Evolutionary conservation across 2,888 invertebrate genomes (phyloP).

Genomic region (Antheraea yamamai): DNA sequence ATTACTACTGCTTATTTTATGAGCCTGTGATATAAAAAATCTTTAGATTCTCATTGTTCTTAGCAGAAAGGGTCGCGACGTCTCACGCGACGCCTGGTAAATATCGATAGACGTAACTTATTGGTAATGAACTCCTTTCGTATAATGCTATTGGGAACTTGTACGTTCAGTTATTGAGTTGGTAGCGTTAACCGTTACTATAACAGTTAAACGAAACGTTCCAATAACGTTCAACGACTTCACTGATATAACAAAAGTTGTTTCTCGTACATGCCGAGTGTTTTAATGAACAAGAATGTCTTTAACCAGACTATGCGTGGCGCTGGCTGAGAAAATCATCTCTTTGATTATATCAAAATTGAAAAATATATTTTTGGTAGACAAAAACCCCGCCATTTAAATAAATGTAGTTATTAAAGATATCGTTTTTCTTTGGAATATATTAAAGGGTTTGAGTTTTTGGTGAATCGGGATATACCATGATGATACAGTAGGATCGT

Average conservation of each 20-base stretch:
- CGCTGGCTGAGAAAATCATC: conserved; percentile 6
- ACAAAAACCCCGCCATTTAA: too few species aligned
- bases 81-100: background rate
- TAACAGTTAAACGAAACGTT: conserved; percentile 48
- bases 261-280: conserved; percentile 26
- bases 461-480: too few species aligned
- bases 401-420: too few species aligned
- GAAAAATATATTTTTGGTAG: background rate
- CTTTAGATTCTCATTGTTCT: background rate
- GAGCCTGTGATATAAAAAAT: too few species aligned
- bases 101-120: conserved; percentile 4
- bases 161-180: conserved; percentile 42
- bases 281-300: conserved; percentile 14
- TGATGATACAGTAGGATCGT: too few species aligned
- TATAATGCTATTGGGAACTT: conserved; percentile 14
- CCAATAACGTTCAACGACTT: conserved; percentile 38
- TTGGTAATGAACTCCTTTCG: conserved; percentile 12
- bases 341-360: background rate
- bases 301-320: background rate
- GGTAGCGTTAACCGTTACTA: conserved; percentile 49
- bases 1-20: too few species aligned
- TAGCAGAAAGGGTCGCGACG: background rate
- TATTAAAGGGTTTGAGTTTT: too few species aligned
- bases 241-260: conserved; percentile 36
- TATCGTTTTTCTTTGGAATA: too few species aligned